These are phyloP conservation scores for Corydoras sp. DNA, from an alignment of 2,113 vertebrate genomes.

Conservation along the genomic window DNA sequence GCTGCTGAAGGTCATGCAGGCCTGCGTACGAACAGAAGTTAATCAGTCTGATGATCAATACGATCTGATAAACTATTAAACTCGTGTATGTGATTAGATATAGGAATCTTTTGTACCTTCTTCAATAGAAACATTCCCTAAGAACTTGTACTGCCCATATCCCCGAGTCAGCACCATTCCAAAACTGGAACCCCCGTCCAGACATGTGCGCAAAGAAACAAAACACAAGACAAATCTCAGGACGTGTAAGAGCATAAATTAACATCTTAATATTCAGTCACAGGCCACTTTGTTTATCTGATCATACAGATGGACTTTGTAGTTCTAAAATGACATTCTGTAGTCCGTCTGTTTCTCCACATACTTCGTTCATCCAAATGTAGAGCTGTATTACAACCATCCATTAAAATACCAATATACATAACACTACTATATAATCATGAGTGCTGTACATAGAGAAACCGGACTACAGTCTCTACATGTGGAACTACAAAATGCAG, in stretches of 20 bases:
- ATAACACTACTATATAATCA: too few relatives aligned
- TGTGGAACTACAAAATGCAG: too few relatives aligned
- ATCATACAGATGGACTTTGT: too few relatives aligned
- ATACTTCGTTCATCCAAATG: too few relatives aligned
- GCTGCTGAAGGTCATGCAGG: conserved; percentile 86
- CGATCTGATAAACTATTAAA: neutral
- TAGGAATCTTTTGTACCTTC: conserved; percentile 71
- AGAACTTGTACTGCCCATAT: conserved; percentile 74
- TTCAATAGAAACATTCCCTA: conserved; percentile 88
- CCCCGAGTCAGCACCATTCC: conserved; percentile 85
- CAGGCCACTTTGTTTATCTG: too few relatives aligned
- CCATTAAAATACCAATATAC: too few relatives aligned
- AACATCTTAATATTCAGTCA: neutral
- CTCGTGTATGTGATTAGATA: neutral
- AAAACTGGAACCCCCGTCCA: conserved; percentile 62
- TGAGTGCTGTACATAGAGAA: too few relatives aligned
- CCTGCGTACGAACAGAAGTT: conserved; percentile 59
- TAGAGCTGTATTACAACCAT: too few relatives aligned
- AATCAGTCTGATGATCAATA: too few relatives aligned
- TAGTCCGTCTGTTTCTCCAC: too few relatives aligned
- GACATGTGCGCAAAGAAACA: neutral
- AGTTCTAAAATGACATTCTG: too few relatives aligned
- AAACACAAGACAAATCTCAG: neutral
- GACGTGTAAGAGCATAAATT: neutral
- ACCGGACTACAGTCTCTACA: too few relatives aligned